A percentile compares a stretch with the other conserved stretches of the same genome.
Conservation (phyloP, 2,888 invertebrate genomes). For the Onthophagus sagittarius region DNA sequence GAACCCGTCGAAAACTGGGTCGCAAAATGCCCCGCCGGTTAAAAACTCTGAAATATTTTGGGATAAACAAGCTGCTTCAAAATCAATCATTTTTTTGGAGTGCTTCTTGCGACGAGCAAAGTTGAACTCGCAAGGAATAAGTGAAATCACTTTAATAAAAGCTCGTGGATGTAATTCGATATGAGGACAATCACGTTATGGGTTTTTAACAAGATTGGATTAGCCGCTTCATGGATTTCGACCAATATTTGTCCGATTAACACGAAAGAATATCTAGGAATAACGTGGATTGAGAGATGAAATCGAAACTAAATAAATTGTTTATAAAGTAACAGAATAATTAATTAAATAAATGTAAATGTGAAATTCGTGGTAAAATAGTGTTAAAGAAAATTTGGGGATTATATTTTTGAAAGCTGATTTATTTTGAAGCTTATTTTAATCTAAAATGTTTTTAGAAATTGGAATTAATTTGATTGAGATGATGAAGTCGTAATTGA, state of each 20-base stretch:
- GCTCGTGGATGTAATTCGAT: conserved; percentile 21
- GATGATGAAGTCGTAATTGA: too few relatives aligned
- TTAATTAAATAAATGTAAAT: too few relatives aligned
- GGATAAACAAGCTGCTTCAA: conserved; percentile 17
- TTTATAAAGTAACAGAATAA: too few relatives aligned
- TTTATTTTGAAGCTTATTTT: neutral
- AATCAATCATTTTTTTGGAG: conserved; percentile 9
- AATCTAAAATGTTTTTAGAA: neutral
- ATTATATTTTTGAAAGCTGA: neutral
- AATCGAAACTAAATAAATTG: too few relatives aligned
- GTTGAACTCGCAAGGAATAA: neutral
- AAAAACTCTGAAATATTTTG: conserved; percentile 16
- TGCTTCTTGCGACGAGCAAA: neutral
- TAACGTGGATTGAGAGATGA: too few relatives aligned
- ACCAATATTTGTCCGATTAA: conserved; percentile 5
- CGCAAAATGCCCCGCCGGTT: conserved; percentile 38
- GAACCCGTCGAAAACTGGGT: conserved; percentile 52
- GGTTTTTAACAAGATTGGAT: conserved; percentile 3
- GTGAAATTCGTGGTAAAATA: too few relatives aligned
- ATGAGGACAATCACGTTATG: conserved; percentile 7
- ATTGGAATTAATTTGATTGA: too few relatives aligned
- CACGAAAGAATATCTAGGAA: neutral
- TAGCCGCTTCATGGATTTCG: neutral
- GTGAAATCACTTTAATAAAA: neutral
- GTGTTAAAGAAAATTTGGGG: neutral